Base-by-base conservation (phyloP, 2,888 invertebrate species). In the Conops quadrifasciatus region DNA sequence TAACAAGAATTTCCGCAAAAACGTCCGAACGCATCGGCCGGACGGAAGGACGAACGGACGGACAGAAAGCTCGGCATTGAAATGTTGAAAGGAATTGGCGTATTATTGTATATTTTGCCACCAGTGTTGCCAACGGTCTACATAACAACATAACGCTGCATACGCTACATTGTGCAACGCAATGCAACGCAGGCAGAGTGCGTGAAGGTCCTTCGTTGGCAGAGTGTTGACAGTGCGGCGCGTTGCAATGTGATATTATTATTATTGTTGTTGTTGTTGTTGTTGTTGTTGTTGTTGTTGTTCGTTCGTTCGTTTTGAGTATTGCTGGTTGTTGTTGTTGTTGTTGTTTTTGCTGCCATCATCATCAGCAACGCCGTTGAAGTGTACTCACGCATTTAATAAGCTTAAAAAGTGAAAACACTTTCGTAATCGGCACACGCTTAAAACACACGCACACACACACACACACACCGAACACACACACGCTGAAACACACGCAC, bases 1-100 rank as follows among this genome's bases (percentile, higher is more conserved):
- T 67, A 67, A 59, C 67, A 47, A 36, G 59, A 59, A 60, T 59
- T 67, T 59, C 67, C 67, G 59, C 59, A 45, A 49, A n/a, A n/a
- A 56, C 16, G 36, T 56, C 43, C 21, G 24, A 66, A 66, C 56
- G 63, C 13, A 66, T n/a, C n/a, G 24, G 21, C 56, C n/a, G n/a
- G 49, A 49, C 5, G 13, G n/a, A n/a, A n/a, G 16, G n/a, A n/a
- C 49, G 1, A n/a, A n/a, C 49, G n/a, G 15, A n/a, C 49, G n/a
- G n/a, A n/a, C n/a, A n/a, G 51, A 21, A 51, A 21, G 21, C 51
- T n/a, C 51, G 26, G 45, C 21, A 62, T n/a, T n/a, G n/a, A n/a
- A n/a, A n/a, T n/a, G 2, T 30, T 60, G 28, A 28, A 60, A 30
- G 28, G 59, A 30, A 30, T 45, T 62, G 62, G 19, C n/a, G n/a